Conservation (phyloP, 2,113 vertebrate genomes). For the Cephalophus harveyi region DNA sequence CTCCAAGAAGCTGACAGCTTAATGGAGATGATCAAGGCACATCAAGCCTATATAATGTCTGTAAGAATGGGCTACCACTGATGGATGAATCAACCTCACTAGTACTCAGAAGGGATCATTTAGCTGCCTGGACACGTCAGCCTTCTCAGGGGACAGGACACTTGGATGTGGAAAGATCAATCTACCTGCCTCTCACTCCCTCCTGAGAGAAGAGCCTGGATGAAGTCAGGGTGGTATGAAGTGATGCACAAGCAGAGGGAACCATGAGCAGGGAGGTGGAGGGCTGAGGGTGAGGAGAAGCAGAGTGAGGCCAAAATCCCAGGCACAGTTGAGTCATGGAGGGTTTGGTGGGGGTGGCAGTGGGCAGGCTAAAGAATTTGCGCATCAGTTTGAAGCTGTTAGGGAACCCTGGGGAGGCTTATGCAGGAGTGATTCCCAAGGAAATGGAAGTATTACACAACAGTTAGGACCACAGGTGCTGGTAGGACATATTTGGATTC, state of each 20-base stretch:
- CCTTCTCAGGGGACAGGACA: background rate
- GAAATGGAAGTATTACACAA: background rate
- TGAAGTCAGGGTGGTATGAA: background rate
- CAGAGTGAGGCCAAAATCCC: background rate
- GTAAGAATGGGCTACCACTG: background rate
- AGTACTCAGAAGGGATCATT: background rate
- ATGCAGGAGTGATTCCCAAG: background rate
- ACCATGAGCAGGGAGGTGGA: background rate
- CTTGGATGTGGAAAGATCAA: background rate
- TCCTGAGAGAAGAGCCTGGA: background rate
- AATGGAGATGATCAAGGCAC: background rate
- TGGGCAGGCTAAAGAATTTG: background rate
- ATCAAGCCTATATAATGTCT: background rate
- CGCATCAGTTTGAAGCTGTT: background rate
- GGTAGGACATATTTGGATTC: background rate
- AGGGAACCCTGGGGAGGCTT: background rate
- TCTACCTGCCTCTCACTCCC: background rate
- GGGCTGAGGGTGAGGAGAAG: background rate
- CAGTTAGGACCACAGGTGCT: background rate
- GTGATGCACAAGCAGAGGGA: accelerated
- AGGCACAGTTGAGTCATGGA: background rate
- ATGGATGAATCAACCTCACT: background rate
- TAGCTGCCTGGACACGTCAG: background rate
- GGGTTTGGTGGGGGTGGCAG: too few species aligned
- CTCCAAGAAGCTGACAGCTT: background rate